A percentile compares a stretch with the other conserved stretches of the same genome.
Evolutionary conservation across 2,113 vertebrate species (phyloP).

Genomic region (Ciconia boyciana): DNA sequence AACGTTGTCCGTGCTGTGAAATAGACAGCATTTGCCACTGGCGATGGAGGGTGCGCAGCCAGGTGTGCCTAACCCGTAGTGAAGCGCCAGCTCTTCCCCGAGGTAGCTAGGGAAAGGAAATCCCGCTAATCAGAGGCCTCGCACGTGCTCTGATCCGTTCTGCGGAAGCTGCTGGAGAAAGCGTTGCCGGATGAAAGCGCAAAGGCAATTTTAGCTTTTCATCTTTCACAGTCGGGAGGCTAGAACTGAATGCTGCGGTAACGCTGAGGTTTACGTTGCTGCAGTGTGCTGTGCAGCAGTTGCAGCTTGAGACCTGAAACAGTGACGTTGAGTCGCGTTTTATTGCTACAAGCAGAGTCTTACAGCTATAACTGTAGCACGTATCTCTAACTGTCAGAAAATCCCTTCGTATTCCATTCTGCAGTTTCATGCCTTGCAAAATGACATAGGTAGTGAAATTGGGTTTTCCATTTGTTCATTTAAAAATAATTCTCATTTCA

Average conservation of each 20-base stretch:
- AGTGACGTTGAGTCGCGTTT: background rate
- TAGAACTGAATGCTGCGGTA: accelerated
- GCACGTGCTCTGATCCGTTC: accelerated
- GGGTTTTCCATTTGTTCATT: background rate
- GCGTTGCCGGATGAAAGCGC: background rate
- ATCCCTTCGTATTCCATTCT: background rate
- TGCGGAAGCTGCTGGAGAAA: background rate
- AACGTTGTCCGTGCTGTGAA: accelerated
- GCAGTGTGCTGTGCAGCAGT: background rate
- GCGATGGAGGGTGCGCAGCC: background rate
- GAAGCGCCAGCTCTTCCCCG: background rate
- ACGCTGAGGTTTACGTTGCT: accelerated
- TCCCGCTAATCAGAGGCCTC: too few species aligned
- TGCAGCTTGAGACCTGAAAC: too few species aligned
- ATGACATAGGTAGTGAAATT: accelerated
- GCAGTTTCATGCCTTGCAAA: too few species aligned
- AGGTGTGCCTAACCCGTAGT: accelerated
- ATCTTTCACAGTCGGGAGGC: accelerated
- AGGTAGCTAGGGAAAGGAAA: too few species aligned
- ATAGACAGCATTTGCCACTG: accelerated
- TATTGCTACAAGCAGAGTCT: accelerated
- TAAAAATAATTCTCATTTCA: slow-evolving; percentile 59
- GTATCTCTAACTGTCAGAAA: too few species aligned
- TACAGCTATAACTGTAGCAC: accelerated
- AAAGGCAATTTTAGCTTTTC: accelerated